Conservation (phyloP, 2,888 invertebrate species). For the Erebia ligea region DNA sequence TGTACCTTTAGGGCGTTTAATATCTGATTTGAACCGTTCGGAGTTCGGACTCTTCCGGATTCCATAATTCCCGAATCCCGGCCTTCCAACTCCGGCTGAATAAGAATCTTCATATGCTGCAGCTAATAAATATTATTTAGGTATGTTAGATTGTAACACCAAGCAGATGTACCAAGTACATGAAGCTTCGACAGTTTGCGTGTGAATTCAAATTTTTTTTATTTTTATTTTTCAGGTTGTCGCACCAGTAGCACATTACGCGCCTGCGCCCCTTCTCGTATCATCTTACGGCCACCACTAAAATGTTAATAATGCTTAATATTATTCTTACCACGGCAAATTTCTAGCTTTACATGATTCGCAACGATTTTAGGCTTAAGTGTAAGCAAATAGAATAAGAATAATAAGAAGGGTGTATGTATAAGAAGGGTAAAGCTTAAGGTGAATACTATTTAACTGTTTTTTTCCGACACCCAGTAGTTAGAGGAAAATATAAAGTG, state of each 20-base stretch:
- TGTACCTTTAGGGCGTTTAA: no score
- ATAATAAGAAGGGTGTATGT: neutral
- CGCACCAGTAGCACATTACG: conserved; percentile 69
- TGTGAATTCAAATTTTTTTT: neutral
- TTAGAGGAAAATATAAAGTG: no score
- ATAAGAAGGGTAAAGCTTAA: neutral
- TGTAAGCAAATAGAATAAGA: neutral
- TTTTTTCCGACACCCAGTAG: neutral
- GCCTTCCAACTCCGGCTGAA: no score
- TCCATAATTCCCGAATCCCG: no score
- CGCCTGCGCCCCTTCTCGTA: conserved; percentile 62
- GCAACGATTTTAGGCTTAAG: neutral
- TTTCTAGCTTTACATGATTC: neutral
- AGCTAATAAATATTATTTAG: no score
- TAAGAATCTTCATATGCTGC: no score
- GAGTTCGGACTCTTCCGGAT: no score
- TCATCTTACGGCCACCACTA: conserved; percentile 60
- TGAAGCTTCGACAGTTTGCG: no score
- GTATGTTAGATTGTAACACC: no score
- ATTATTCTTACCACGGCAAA: neutral
- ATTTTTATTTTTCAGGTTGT: conserved; percentile 44
- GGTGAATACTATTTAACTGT: neutral
- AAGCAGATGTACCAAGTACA: no score
- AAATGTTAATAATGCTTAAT: neutral
- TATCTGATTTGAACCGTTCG: no score